Conservation (phyloP, 2,113 vertebrate genomes). For the Dicaeum eximium region DNA sequence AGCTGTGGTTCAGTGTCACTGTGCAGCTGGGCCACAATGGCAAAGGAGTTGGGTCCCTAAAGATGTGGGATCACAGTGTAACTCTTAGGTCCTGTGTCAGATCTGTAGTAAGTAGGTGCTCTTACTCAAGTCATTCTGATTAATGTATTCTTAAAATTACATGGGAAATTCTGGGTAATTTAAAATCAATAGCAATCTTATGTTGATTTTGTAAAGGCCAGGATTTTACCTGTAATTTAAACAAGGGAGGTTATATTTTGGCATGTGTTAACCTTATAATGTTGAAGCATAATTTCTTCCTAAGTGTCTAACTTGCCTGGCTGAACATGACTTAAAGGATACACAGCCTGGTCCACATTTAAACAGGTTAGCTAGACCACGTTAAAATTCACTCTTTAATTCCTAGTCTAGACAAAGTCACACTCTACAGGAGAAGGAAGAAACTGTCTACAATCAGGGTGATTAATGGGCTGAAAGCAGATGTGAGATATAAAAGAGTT, state of each 20-base stretch:
- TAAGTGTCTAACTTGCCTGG: not conserved
- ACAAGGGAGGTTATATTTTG: not conserved
- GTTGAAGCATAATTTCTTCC: not conserved
- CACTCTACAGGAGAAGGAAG: not conserved
- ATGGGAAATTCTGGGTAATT: not conserved
- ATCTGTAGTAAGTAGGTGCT: not conserved
- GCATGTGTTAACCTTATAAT: not conserved
- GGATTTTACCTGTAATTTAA: not conserved
- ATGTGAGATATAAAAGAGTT: constrained; percentile 52
- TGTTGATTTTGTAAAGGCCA: not conserved
- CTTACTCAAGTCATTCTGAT: not conserved
- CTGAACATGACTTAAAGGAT: not conserved
- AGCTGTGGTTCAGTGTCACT: not conserved
- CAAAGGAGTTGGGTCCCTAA: not conserved
- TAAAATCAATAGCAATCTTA: not conserved
- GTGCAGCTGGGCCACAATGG: not conserved
- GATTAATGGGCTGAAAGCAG: constrained; percentile 58
- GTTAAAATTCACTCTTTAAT: constrained; percentile 38
- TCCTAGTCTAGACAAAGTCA: constrained; percentile 56
- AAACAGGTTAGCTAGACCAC: not conserved
- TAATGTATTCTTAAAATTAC: not conserved
- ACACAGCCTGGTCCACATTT: not conserved
- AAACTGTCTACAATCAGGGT: not conserved
- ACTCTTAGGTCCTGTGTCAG: not conserved
- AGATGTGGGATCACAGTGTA: not conserved